Evolutionary conservation across 2,113 vertebrate species (phyloP), one percentile per base, ranked within the genome.

Genomic region (Brachyistius frenatus): DNA sequence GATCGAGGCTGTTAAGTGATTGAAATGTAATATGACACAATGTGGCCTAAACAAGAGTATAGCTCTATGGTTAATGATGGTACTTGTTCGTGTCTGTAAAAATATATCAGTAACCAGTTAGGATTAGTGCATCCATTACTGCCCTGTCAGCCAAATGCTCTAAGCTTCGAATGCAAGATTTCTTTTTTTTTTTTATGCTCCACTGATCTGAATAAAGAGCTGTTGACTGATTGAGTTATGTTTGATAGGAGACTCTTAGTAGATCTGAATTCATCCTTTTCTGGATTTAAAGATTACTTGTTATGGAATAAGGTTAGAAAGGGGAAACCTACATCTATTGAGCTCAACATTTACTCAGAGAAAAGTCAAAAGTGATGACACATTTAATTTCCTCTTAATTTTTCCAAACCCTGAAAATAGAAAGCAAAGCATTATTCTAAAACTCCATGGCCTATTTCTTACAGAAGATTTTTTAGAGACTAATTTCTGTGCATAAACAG

Each of bases 1-100:
- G 66, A 85, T 57, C 30, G 66, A 63, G 77, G 87, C 83, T 68
- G 71, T 4, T 23, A 49, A 74, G 68, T 86, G 78, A 91, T 30
- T 83, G 50, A 79, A 78, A 91, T 84, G n/a, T 67, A 72, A 66
- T 63, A 54, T 84, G 88, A 81, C 85, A 80, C 37, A 66, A 56
- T 33, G 33, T 47, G 7, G 64, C 54, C 70, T 39, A 44, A 73
- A 76, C 76, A 65, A 62, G 15, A 0, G 23, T 72, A 35, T 56
- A 70, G 65, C 53, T 79, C 65, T 73, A 7, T 70, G n/a, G 65
- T 56, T 86, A 62, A 84, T 70, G 36, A 37, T 69, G 37, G 30
- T 50, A 44, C 67, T 70, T 80, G 58, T 44, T 75, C 44, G 32
- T 73, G 53, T 81, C 65, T 82, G 41, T 54, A 55, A 8, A 71